A percentile compares a stretch with the other conserved stretches of the same genome.
Conservation (phyloP, 2,113 vertebrate genomes). For the Microcebus lehilahytsara region DNA sequence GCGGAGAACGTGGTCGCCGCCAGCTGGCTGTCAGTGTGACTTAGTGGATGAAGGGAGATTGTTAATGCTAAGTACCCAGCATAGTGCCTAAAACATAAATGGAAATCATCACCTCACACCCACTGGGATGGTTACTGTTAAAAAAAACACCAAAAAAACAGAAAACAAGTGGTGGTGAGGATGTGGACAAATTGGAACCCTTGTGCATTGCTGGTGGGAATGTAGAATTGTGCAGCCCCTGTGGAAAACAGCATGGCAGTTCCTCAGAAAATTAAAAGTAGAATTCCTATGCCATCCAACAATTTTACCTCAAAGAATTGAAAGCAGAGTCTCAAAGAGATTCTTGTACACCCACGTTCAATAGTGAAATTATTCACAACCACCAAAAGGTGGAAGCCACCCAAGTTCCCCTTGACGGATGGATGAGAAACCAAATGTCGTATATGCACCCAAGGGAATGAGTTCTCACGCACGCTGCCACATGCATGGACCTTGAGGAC, state of each 20-base stretch:
- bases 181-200: neutral
- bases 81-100: neutral
- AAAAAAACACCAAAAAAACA: neutral
- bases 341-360: neutral
- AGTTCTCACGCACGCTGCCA: neutral
- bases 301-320: neutral
- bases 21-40: rapidly evolving
- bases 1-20: neutral
- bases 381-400: neutral
- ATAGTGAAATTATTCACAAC: neutral
- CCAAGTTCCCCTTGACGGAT: neutral
- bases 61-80: neutral
- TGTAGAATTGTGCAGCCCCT: too few relatives aligned
- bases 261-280: neutral
- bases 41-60: neutral
- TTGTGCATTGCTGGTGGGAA: neutral
- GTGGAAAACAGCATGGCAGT: neutral
- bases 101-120: neutral
- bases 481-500: neutral
- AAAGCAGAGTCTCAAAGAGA: neutral
- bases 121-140: neutral
- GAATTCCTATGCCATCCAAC: neutral
- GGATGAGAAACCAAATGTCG: neutral
- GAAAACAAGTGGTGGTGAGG: neutral
- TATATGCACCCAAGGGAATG: neutral